These are phyloP conservation scores for Siderastrea siderea DNA, from an alignment of 92 coral and sea anemone genomes.

Conservation along the genomic window DNA sequence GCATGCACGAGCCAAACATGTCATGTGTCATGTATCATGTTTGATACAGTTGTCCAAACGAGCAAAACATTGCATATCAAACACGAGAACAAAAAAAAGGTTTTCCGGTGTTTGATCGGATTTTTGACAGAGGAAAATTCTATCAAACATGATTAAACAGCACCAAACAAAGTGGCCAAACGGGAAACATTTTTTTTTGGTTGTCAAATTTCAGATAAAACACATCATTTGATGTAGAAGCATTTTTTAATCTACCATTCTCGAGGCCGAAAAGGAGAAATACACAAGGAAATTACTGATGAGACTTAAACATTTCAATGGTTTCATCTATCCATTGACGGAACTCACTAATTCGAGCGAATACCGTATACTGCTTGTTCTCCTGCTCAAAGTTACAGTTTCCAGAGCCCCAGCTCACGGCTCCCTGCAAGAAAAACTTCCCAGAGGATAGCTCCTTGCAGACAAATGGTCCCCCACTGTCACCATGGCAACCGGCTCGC, in stretches of 20 bases:
- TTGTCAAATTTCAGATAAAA: no score
- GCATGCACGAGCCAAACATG: conserved; percentile 9
- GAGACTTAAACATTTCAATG: neutral
- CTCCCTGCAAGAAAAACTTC: conserved; percentile 52
- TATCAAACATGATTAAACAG: conserved; percentile 15
- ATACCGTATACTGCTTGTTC: conserved; percentile 62
- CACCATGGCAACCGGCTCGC: conserved; percentile 3
- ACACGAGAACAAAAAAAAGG: neutral
- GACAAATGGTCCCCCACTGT: conserved; percentile 73
- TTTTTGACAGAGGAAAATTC: neutral
- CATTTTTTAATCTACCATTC: neutral
- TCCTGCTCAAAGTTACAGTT: conserved; percentile 54
- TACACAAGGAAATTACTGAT: neutral
- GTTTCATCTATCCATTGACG: conserved; percentile 57
- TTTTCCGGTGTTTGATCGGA: conserved; percentile 2
- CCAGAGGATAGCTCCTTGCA: conserved; percentile 48
- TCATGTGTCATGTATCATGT: neutral
- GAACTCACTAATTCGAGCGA: conserved; percentile 60
- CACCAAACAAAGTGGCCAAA: neutral
- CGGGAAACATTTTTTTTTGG: neutral
- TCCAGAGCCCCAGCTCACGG: conserved; percentile 63
- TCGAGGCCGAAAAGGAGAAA: neutral
- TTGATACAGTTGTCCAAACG: conserved; percentile 9
- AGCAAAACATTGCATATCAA: neutral
- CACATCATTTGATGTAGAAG: no score